A percentile compares a stretch with the other conserved stretches of the same genome.
Conservation (phyloP, 2,113 vertebrate species). For the Synchiropus splendidus region DNA sequence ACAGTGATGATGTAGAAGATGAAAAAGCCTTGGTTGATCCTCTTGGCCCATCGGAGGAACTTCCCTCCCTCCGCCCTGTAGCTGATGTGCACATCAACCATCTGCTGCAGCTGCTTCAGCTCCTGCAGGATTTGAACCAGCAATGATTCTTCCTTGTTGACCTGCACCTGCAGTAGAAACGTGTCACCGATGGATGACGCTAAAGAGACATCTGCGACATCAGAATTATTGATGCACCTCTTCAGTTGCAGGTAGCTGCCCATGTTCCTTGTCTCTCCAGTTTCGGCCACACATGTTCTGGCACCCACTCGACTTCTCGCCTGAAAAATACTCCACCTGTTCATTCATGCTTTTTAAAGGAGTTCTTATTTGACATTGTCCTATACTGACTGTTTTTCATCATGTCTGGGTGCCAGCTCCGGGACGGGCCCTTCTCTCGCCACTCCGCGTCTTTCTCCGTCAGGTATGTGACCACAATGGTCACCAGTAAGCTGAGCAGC, state of each 20-base stretch:
- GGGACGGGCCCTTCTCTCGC: background rate
- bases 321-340: constrained; percentile 13
- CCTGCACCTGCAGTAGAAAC: constrained; percentile 18
- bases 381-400: too few species aligned
- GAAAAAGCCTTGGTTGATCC: constrained; percentile 47
- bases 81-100: constrained; percentile 3
- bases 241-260: constrained; percentile 18
- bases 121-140: constrained; percentile 46
- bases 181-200: background rate
- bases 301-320: constrained; percentile 8
- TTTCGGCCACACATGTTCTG: constrained; percentile 6
- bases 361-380: too few species aligned
- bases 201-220: background rate
- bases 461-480: constrained; percentile 57
- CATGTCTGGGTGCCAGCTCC: background rate
- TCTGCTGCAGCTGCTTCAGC: constrained; percentile 39
- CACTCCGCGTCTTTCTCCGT: constrained; percentile 29
- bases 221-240: constrained; percentile 18
- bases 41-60: constrained; percentile 16
- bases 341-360: too few species aligned
- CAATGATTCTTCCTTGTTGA: constrained; percentile 18
- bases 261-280: constrained; percentile 7
- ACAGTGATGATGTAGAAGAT: constrained; percentile 33
- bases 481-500: constrained; percentile 68
- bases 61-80: constrained; percentile 1